Conservation (phyloP, 2,888 invertebrate genomes). For the Diaperis boleti region DNA sequence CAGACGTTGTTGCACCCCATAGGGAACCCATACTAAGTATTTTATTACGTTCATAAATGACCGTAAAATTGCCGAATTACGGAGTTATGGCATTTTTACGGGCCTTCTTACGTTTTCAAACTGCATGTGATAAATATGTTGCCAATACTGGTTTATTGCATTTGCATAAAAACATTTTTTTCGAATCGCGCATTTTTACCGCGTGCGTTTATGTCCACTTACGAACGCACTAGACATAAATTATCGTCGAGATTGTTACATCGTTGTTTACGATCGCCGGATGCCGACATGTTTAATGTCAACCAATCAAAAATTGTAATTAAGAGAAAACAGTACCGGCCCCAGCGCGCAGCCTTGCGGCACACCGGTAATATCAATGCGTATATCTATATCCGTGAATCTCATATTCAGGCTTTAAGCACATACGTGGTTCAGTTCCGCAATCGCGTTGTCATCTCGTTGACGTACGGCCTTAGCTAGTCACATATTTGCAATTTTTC, state of each 20-base stretch:
- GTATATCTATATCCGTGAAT: constrained; percentile 55
- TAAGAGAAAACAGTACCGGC: no score
- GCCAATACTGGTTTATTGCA: constrained; percentile 21
- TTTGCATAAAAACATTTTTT: constrained; percentile 8
- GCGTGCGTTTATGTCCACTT: neutral
- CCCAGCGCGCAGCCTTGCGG: no score
- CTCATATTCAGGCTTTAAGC: constrained; percentile 54
- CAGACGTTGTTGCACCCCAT: constrained; percentile 36
- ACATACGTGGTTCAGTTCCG: constrained; percentile 56
- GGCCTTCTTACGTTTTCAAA: constrained; percentile 12
- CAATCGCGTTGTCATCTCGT: constrained; percentile 55
- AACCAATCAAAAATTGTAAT: no score
- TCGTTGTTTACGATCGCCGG: neutral
- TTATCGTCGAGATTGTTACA: neutral
- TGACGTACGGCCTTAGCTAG: constrained; percentile 56
- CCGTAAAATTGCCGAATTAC: constrained; percentile 52
- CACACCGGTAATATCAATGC: constrained; percentile 44
- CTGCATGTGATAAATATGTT: constrained; percentile 27
- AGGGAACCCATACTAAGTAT: constrained; percentile 52
- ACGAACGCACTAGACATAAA: neutral
- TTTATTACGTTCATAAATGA: constrained; percentile 50
- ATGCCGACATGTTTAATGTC: no score
- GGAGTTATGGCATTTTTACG: constrained; percentile 49
- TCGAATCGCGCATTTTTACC: neutral
- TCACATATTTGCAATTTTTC: constrained; percentile 63